Conservation (phyloP, 2,888 invertebrate species). For the Lithophane socia region DNA sequence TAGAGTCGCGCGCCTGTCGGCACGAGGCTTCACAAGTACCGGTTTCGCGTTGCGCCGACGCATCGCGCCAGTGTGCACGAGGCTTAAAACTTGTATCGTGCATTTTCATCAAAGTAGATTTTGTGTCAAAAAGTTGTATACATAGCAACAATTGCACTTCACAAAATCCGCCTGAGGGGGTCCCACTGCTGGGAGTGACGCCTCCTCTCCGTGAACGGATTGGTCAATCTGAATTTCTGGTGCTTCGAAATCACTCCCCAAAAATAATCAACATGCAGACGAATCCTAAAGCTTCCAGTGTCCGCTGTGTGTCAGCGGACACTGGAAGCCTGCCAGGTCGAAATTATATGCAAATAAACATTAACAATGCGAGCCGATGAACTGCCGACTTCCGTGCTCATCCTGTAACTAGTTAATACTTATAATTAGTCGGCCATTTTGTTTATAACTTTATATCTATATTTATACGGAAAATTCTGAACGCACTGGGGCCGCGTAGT, state of each 20-base stretch:
- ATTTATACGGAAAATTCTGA: background rate
- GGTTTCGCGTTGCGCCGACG: no score
- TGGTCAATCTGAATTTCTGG: background rate
- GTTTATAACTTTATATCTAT: background rate
- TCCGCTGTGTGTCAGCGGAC: no score
- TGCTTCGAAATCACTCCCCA: background rate
- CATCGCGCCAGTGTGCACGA: no score
- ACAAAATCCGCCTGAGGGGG: background rate
- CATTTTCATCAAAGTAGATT: background rate
- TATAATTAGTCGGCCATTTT: background rate
- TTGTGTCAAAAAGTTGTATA: background rate
- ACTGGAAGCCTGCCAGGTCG: slow-evolving; percentile 35
- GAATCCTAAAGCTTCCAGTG: background rate
- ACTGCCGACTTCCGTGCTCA: slow-evolving; percentile 23
- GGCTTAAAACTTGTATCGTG: background rate
- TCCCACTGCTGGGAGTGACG: background rate
- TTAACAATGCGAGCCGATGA: slow-evolving; percentile 36
- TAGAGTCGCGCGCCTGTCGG: no score
- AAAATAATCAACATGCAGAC: background rate
- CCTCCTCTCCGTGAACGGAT: background rate
- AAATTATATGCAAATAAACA: slow-evolving; percentile 27
- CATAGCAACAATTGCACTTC: background rate
- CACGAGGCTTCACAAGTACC: no score
- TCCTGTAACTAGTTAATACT: background rate
- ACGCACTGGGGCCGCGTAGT: no score